Evolutionary conservation across 2,888 invertebrate genomes (phyloP).

Genomic region (Balanococcus diminutus): DNA sequence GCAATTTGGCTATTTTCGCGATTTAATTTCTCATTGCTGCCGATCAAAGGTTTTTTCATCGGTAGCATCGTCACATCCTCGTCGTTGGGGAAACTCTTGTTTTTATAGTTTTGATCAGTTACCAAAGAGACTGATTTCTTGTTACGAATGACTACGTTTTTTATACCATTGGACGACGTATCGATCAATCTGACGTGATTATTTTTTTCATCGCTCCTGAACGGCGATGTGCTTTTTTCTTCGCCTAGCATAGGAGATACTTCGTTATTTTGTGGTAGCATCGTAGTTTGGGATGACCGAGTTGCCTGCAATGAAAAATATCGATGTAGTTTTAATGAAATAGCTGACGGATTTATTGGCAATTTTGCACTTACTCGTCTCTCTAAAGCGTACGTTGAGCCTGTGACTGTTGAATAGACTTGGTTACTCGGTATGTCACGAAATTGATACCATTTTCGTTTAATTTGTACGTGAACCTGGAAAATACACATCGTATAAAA

Average conservation of each 20-base stretch:
- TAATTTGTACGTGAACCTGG: slow-evolving; percentile 80
- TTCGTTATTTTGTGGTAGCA: slow-evolving; percentile 43
- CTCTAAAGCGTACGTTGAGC: slow-evolving; percentile 47
- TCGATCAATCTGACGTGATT: neutral
- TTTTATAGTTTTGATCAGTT: neutral
- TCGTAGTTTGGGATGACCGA: slow-evolving; percentile 1
- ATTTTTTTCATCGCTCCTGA: neutral
- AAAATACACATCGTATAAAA: slow-evolving; percentile 56
- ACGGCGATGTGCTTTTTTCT: slow-evolving; percentile 33
- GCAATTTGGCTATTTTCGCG: slow-evolving; percentile 34
- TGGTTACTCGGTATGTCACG: slow-evolving; percentile 46
- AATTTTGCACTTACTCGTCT: slow-evolving; percentile 31
- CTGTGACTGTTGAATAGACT: slow-evolving; percentile 47
- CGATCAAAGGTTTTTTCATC: slow-evolving; percentile 32
- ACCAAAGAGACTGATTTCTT: slow-evolving; percentile 47
- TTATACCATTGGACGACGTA: slow-evolving; percentile 25
- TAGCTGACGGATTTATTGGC: neutral
- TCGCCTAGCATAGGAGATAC: slow-evolving; percentile 42
- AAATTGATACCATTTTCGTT: slow-evolving; percentile 75
- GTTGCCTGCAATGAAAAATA: slow-evolving; percentile 43
- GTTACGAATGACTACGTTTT: slow-evolving; percentile 21
- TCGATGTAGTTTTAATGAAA: neutral
- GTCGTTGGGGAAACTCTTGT: neutral
- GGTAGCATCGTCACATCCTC: neutral
- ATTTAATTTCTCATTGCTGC: slow-evolving; percentile 7